A percentile compares a stretch with the other conserved stretches of the same genome.
Evolutionary conservation across 2,797 vertebrate species (phyloP).

Genomic region (Myotis findleyi): DNA sequence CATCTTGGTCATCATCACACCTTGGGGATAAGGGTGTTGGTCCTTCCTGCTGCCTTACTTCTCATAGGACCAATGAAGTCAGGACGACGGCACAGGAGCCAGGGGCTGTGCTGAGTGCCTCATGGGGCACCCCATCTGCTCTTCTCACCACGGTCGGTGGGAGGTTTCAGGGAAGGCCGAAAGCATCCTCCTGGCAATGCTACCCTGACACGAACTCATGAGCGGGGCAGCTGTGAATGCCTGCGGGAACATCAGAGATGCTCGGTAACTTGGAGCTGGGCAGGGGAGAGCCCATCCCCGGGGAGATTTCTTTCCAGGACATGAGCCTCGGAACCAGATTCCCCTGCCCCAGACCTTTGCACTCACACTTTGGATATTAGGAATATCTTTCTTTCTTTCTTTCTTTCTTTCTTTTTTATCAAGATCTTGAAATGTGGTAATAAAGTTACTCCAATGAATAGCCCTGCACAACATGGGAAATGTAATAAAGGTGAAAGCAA

Average conservation of each 20-base stretch:
- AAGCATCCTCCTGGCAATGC: not conserved
- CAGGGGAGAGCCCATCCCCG: accelerated
- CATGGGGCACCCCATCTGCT: not conserved
- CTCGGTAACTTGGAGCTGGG: not conserved
- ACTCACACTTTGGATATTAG: constrained; percentile 19
- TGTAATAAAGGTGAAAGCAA: constrained; percentile 65
- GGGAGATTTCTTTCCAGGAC: not conserved
- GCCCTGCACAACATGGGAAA: constrained; percentile 46
- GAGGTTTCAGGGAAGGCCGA: not conserved
- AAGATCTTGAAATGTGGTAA: constrained; percentile 66
- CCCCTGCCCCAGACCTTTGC: not conserved
- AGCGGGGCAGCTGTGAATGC: not conserved
- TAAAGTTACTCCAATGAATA: constrained; percentile 64
- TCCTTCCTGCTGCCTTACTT: not conserved
- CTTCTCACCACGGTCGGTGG: not conserved
- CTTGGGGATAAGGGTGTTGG: not conserved
- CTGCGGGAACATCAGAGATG: not conserved
- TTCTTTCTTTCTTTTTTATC: constrained; percentile 61
- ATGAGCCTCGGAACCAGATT: not conserved
- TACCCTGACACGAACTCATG: not conserved
- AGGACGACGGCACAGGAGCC: not conserved
- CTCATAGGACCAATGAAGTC: not conserved
- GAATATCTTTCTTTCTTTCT: constrained; percentile 51
- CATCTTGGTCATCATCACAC: accelerated
- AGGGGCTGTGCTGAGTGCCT: not conserved